Percentiles rank a stretch among this genome's conserved stretches.
Conservation (phyloP, 2,888 invertebrate species). For the Eurois occulta region DNA sequence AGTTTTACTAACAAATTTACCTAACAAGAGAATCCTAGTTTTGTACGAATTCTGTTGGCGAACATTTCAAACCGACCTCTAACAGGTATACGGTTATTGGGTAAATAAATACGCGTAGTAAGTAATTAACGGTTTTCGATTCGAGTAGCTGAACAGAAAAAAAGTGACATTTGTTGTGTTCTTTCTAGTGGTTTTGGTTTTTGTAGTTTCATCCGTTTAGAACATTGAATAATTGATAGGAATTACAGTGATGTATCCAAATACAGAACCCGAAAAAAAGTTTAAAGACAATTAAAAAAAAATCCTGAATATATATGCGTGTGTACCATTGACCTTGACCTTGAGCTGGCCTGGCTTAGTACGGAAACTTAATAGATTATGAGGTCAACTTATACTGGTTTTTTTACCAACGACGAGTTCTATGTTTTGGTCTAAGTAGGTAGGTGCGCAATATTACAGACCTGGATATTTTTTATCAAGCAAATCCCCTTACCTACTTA, state of each 20-base stretch:
- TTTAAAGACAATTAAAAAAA: background rate
- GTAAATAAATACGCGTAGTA: slow-evolving; percentile 54
- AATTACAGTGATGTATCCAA: background rate
- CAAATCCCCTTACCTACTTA: background rate
- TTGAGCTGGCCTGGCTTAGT: background rate
- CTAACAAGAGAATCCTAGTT: slow-evolving; percentile 73
- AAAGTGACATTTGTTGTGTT: slow-evolving; percentile 4
- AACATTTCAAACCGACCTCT: slow-evolving; percentile 55
- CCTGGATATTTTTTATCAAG: background rate
- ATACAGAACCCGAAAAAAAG: background rate
- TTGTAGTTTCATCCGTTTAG: background rate
- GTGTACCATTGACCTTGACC: background rate
- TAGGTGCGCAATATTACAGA: background rate
- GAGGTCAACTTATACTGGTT: background rate
- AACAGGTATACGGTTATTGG: slow-evolving; percentile 59
- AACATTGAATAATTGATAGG: background rate
- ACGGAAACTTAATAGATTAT: accelerated
- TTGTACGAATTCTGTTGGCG: slow-evolving; percentile 69
- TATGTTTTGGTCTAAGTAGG: background rate
- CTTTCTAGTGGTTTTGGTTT: background rate
- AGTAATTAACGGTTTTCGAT: slow-evolving; percentile 45
- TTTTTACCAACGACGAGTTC: background rate
- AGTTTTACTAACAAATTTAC: slow-evolving; percentile 72
- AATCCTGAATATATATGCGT: background rate
- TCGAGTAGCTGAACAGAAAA: slow-evolving; percentile 25